Base-by-base conservation (phyloP, 2,113 vertebrate genomes). In the Muntiacus reevesi region DNA sequence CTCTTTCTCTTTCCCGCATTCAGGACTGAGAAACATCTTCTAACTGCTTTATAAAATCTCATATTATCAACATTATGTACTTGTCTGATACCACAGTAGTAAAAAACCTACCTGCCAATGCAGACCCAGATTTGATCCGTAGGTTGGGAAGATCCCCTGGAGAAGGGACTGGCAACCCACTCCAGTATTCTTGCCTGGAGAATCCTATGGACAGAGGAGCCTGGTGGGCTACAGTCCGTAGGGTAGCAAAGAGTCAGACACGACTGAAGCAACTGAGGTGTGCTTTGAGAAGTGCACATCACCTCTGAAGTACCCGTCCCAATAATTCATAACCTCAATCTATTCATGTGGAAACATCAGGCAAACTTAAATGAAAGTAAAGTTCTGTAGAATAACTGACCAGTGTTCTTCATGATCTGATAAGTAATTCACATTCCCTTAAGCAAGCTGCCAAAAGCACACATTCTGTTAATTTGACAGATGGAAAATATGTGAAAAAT, bases 361-460 rank as follows among this genome's bases (percentile, higher is more conserved):
- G n/a, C 55, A 92, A 90, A 78, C 12, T 33, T 60, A 76, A 89
- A 21, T 19, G 59, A 92, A 82, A 97, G 43, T 23, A 67, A 82
- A 11, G 27, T 33, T 89, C 57, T 86, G 12, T 45, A 91, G 92
- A 45, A 78, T 40, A 92, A 81, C 50, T 67, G 40, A 81, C 64
- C 28, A 12, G 15, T 91, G 60, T 60, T 76, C 89, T 94, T 94
- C 21, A 83, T 81, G 95, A 91, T 43, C n/a, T 89, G 87, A 36
- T n/a, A 85, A 94, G 55, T 92, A 89, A 87, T 59, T 92, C 43
- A 84, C 12, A 88, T 95, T 92, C 71, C 59, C 47, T 94, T 97
- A 91, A 97, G 91, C 30, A 97, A 94, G 7, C 59, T 89, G 30
- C 87, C 67, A 87, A 93, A 97, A 93, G 33, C 3, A 50, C 9